Percentiles rank a stretch among this genome's conserved stretches.
These are phyloP conservation scores for Epistrophe eligans DNA, from an alignment of 2,888 invertebrate species.

Conservation along the genomic window DNA sequence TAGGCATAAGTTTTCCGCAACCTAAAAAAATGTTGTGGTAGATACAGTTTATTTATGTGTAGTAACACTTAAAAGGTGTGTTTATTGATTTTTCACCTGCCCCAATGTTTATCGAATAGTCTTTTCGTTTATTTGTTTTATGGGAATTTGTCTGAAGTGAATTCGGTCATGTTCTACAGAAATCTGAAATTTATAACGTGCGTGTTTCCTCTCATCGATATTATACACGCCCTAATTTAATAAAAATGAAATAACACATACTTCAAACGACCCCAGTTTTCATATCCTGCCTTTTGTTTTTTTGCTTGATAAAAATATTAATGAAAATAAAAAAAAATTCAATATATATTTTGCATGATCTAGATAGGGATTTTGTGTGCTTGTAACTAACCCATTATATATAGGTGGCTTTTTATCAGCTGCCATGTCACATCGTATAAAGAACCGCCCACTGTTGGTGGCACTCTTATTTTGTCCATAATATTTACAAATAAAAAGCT, in stretches of 20 bases:
- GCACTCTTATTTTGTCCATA: background rate
- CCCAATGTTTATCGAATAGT: constrained; percentile 3
- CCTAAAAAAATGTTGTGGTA: constrained; percentile 12
- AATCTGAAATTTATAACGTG: constrained; percentile 17
- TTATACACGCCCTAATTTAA: constrained; percentile 17
- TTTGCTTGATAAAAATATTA: background rate
- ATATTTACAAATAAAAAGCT: background rate
- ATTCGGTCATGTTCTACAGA: constrained; percentile 1
- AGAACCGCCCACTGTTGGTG: constrained; percentile 1
- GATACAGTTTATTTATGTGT: constrained; percentile 4
- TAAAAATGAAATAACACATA: background rate
- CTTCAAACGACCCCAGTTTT: background rate
- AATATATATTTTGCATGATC: constrained; percentile 14
- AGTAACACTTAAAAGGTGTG: constrained; percentile 33
- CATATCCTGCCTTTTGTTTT: constrained; percentile 3
- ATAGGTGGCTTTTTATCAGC: constrained; percentile 13
- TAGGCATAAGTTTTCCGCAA: background rate
- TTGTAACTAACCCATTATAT: background rate
- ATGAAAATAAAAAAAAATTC: constrained; percentile 13
- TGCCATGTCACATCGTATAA: background rate
- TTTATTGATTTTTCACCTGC: constrained; percentile 50
- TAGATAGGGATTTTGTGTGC: constrained; percentile 2
- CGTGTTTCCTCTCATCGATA: constrained; percentile 12
- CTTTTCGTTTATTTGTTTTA: background rate
- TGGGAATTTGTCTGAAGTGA: background rate